Evolutionary conservation across 2,797 vertebrate genomes (phyloP), one percentile per base, ranked within the genome.

Genomic region (Gallinago nigripennis): DNA sequence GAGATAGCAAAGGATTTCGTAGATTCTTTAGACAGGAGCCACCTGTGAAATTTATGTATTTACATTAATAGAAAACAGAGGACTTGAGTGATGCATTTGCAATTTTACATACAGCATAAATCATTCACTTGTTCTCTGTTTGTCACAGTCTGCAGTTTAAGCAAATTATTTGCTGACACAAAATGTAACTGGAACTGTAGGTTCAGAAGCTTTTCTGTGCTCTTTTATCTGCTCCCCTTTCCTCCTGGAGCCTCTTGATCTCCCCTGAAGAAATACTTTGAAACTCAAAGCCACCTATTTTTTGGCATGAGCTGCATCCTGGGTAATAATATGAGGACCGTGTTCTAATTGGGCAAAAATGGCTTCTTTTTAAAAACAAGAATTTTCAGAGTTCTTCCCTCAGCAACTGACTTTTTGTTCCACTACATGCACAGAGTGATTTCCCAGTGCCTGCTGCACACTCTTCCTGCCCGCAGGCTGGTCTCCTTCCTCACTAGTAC

Each of bases 161-260:
- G 95, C 82, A 95, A 95, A 92, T 95, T 90, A 86, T 91, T 92
- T 96, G 95, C 93, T 96, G 94, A 94, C 86, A 94, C 24, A 80
- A 95, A 92, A 94, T 0, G 0, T 66, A 88, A 80, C 70, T 50
- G 58, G 58, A 96, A 71, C 54, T 85, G 33, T 73, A 92, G 53
- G 33, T 75, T 96, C 82, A 78, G 88, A 94, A 82, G 83, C 45
- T 92, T 88, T 80, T 5, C 65, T 80, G 24, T 11, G 14, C 37
- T 85, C 58, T 91, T 94, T 95, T 82, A 92, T 95, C 89, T 92
- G 23, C 53, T 90, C 43, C n/a, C 21, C 35, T 78, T 95, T 88
- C 72, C 69, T 95, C 77, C 43, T 0, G 0, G 33, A 83, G 20
- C 5, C 5, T 91, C 83, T 86, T 80, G 64, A 91, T 90, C 21